phyloP scores from a whole-genome alignment of 2,113 vertebrate species.

The Vidua macroura region DNA sequence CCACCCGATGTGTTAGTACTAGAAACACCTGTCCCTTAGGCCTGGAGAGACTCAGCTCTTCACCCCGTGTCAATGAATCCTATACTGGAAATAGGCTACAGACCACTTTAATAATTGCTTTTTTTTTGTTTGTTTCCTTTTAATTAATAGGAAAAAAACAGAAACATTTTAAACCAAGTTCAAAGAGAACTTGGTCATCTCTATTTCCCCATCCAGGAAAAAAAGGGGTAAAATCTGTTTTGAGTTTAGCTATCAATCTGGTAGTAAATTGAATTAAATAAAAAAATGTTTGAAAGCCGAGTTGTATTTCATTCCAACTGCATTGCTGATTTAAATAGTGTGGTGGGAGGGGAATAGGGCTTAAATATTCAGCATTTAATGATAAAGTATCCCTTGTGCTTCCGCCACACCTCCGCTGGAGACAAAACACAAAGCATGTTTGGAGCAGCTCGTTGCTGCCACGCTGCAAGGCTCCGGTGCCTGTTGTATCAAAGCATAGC shows the following conservation, averaged over 20 bases:
- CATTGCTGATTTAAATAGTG: conserved; percentile 41
- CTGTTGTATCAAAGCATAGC: not conserved
- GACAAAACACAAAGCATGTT: conserved; percentile 7
- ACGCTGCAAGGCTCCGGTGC: not conserved
- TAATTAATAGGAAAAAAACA: conserved; percentile 8
- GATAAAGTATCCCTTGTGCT: conserved; percentile 24
- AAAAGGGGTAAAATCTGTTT: conserved; percentile 57
- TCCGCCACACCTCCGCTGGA: conserved; percentile 29
- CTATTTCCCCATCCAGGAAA: not conserved
- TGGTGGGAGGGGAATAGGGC: not conserved
- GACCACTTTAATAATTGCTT: conserved; percentile 5
- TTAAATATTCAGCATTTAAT: conserved; percentile 57
- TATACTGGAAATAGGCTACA: not conserved
- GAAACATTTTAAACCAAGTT: conserved; percentile 39
- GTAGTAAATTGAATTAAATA: conserved; percentile 67
- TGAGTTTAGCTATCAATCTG: conserved; percentile 63
- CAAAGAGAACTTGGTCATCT: conserved; percentile 49
- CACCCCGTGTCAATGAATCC: not conserved
- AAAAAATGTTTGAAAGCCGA: conserved; percentile 64
- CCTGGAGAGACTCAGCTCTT: not conserved
- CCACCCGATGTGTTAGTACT: not conserved
- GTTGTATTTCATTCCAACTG: conserved; percentile 55
- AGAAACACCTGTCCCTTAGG: not conserved
- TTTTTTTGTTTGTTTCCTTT: conserved; percentile 44
- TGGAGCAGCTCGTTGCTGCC: not conserved